Evolutionary conservation across 2,888 invertebrate species (phyloP).

Genomic region (Magallana nippona): DNA sequence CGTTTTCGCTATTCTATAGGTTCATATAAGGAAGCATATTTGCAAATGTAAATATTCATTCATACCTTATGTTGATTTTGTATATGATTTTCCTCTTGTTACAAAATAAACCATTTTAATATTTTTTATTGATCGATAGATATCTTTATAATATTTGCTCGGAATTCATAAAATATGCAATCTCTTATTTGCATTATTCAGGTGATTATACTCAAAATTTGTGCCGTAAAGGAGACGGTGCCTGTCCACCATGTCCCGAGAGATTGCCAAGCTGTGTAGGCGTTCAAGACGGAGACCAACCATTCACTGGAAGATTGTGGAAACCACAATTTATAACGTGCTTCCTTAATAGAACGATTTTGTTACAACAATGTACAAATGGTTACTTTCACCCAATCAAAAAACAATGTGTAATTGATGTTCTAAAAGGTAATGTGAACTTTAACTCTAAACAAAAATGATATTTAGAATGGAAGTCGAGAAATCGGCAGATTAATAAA

Average conservation of each 20-base stretch:
- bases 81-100: too few species aligned
- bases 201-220: conserved; percentile 62
- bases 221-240: conserved; percentile 49
- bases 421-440: background rate
- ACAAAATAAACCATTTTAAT: too few species aligned
- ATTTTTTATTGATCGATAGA: too few species aligned
- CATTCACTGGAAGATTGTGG: conserved; percentile 54
- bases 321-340: conserved; percentile 56
- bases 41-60: too few species aligned
- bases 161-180: too few species aligned
- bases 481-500: too few species aligned
- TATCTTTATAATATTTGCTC: too few species aligned
- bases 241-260: conserved; percentile 57
- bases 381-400: conserved; percentile 50
- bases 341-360: conserved; percentile 57
- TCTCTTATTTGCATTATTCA: conserved; percentile 39
- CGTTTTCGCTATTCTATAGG: too few species aligned
- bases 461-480: background rate
- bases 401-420: conserved; percentile 12
- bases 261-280: conserved; percentile 59
- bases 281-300: conserved; percentile 55
- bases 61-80: too few species aligned
- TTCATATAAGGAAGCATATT: too few species aligned
- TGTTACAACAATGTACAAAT: conserved; percentile 44
- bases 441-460: background rate